phyloP scores from a whole-genome alignment of 2,888 invertebrate genomes.

The Drosophila kokeensis region DNA sequence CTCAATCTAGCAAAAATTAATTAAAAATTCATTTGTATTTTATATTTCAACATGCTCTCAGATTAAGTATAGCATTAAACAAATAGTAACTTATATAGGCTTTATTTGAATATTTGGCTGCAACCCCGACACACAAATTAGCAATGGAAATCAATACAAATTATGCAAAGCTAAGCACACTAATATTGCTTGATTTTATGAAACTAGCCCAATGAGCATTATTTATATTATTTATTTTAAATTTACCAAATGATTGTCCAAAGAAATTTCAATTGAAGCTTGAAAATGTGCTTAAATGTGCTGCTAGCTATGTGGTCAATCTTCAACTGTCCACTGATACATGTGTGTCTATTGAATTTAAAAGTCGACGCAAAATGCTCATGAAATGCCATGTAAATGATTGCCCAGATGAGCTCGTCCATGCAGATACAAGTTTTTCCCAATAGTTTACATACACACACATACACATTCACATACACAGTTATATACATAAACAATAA shows the following conservation, averaged over 20 bases:
- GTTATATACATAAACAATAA: constrained; percentile 26
- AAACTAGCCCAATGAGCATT: constrained; percentile 9
- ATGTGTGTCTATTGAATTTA: not conserved
- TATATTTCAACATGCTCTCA: not conserved
- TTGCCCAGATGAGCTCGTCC: not conserved
- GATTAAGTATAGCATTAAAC: not conserved
- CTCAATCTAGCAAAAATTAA: not conserved
- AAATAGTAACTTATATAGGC: not conserved
- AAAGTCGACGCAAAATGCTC: not conserved
- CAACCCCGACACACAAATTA: not conserved
- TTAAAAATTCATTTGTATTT: not conserved
- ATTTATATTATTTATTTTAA: constrained; percentile 44
- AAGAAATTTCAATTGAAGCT: constrained; percentile 27
- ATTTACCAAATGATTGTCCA: constrained; percentile 25
- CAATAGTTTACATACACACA: constrained; percentile 28
- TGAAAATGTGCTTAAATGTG: constrained; percentile 38
- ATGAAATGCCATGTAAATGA: constrained; percentile 2
- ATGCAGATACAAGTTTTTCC: constrained; percentile 11
- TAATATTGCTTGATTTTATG: not conserved
- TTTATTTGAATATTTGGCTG: not conserved
- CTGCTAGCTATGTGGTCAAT: constrained; percentile 11
- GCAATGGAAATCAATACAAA: not conserved
- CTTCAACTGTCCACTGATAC: not conserved
- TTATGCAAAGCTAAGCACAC: not conserved
- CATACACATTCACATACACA: not conserved